Evolutionary conservation across 1,140 invertebrate species (phyloP), one percentile per base, ranked within the genome.

Genomic region (Eciton burchellii): DNA sequence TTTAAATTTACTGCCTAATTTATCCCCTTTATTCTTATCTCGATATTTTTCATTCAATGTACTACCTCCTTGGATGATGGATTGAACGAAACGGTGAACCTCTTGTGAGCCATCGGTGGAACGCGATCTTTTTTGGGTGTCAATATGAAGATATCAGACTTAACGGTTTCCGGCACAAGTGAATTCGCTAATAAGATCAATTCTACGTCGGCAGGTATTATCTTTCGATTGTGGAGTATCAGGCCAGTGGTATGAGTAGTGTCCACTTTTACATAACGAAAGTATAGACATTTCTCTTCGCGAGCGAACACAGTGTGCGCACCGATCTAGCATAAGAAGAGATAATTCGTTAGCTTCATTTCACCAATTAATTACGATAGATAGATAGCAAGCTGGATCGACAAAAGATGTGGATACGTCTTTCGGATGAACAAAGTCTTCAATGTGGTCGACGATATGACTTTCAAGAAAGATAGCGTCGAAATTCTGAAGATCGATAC

Each of bases 381-480:
- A 47, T 60, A 3, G 24, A 73, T 26, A 52, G n/a, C 2, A 14
- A 16, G 12, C 29, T 29, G 1, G 0, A 5, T 0, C 41, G 21
- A 45, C 16, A 3, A 14, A 71, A 12, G 11, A 21, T 66, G 21
- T 57, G 73, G 57, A 3, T 72, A 92, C 92, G 73, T 92, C 81
- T 54, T 62, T 85, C 0, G 88, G 85, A 62, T 79, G 90, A 1
- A 76, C 60, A 54, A 90, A 90, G 49, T 92, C 85, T 24, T 90
- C 63, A 14, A 89, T 59, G 0, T 62, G 45, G 29, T 92, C 82
- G 8, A 92, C 87, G 9, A 93, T 56, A 59, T 90, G 60, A 66
- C 90, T 92, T 21, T 91, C 89, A 16, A 79, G 59, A 65, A 93
- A 93, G 29, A 92, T 92, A 19, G 71, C 65, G 9, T 88, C 77